These are phyloP conservation scores for Spinus olivaceus DNA, from an alignment of 2,797 vertebrate species.

Conservation along the genomic window DNA sequence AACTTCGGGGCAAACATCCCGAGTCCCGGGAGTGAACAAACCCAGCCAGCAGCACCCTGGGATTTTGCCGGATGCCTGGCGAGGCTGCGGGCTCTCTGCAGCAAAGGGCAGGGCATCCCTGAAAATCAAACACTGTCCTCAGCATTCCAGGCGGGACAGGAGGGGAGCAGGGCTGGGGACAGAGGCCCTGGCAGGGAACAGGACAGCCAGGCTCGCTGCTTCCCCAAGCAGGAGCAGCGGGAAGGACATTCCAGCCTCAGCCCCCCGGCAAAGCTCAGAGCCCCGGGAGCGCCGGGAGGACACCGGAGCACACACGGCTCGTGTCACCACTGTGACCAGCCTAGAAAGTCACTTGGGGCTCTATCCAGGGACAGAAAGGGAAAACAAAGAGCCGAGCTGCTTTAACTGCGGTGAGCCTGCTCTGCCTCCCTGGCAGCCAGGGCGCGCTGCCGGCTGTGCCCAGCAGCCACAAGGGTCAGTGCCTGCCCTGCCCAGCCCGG, in stretches of 20 bases:
- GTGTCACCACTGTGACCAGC: neutral
- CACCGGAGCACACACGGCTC: neutral
- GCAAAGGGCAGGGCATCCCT: neutral
- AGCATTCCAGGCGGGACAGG: neutral
- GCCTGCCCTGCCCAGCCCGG: neutral
- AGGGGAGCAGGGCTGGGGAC: neutral
- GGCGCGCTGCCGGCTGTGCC: neutral
- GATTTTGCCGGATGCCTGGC: accelerated
- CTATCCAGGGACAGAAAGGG: neutral
- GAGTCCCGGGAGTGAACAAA: accelerated
- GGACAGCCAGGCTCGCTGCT: accelerated
- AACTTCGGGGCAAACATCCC: accelerated
- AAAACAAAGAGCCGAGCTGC: neutral
- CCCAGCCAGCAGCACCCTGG: accelerated
- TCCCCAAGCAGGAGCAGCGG: accelerated
- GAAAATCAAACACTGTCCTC: neutral
- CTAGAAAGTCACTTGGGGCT: neutral
- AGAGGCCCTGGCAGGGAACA: neutral
- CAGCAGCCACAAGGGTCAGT: accelerated
- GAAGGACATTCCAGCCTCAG: neutral
- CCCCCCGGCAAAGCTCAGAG: accelerated
- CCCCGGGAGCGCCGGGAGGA: neutral
- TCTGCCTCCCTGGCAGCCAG: neutral
- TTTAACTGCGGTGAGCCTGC: neutral
- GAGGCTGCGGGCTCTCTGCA: neutral